Percentiles rank a stretch among this genome's conserved stretches.
These are phyloP conservation scores for Trichomalopsis sarcophagae DNA, from an alignment of 1,140 invertebrate species.

Conservation along the genomic window DNA sequence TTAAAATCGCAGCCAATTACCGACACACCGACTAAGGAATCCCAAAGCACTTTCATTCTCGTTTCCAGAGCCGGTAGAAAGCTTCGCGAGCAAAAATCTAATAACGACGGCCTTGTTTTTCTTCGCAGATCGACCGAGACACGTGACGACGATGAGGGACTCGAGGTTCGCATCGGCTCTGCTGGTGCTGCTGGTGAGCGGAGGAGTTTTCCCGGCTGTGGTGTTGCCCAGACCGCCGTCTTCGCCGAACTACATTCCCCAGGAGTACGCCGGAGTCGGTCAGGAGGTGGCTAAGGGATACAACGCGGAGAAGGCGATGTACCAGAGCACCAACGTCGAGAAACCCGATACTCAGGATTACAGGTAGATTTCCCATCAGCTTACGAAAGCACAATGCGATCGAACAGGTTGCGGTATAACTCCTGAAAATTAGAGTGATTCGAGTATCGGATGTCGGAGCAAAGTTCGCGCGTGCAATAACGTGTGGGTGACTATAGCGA, in stretches of 20 bases:
- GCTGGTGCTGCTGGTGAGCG: constrained; percentile 56
- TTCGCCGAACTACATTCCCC: constrained; percentile 65
- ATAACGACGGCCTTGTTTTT: too few species aligned
- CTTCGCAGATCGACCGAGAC: not conserved
- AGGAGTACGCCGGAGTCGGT: constrained; percentile 44
- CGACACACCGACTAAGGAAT: not conserved
- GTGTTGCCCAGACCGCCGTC: constrained; percentile 71
- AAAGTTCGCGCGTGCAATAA: too few species aligned
- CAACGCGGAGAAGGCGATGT: constrained; percentile 47
- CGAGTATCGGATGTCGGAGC: too few species aligned
- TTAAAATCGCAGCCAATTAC: not conserved
- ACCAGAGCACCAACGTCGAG: constrained; percentile 65
- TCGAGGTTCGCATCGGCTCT: constrained; percentile 15
- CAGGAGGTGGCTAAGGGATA: constrained; percentile 55
- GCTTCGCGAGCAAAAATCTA: too few species aligned
- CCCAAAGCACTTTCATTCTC: too few species aligned
- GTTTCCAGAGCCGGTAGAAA: too few species aligned
- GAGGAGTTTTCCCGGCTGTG: constrained; percentile 60
- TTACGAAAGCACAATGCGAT: too few species aligned
- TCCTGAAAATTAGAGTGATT: too few species aligned
- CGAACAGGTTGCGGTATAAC: too few species aligned
- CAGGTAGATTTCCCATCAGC: constrained; percentile 50
- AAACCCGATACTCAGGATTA: constrained; percentile 63
- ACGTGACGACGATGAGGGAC: not conserved
- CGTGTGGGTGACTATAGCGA: too few species aligned